These are phyloP conservation scores for Xiphophorus couchianus DNA, from an alignment of 2,113 vertebrate species.

Conservation along the genomic window DNA sequence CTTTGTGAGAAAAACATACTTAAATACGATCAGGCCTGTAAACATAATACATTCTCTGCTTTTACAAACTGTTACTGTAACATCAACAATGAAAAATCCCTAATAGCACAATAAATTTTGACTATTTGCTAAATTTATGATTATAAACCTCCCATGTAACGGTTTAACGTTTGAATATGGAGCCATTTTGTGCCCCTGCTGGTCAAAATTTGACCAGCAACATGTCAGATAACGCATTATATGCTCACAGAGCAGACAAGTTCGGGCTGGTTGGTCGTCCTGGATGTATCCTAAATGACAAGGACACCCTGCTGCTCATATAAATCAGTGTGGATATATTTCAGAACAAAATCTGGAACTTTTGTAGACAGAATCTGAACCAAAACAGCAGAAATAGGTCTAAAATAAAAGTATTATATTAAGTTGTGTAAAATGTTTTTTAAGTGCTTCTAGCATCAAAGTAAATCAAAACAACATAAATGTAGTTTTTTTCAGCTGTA, in stretches of 20 bases:
- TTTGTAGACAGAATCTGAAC: background rate
- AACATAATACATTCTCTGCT: background rate
- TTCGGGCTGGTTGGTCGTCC: conserved; percentile 10
- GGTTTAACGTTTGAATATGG: background rate
- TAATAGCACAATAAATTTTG: background rate
- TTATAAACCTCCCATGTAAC: background rate
- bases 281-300: too few species aligned
- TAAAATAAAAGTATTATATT: background rate
- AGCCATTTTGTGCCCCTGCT: conserved; percentile 1
- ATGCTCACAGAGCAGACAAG: conserved; percentile 4
- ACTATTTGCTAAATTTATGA: background rate
- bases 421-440: background rate
- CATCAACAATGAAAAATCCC: background rate
- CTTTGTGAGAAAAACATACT: background rate
- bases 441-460: background rate
- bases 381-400: background rate
- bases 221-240: conserved; percentile 48
- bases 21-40: background rate
- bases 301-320: too few species aligned
- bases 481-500: too few species aligned
- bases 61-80: background rate
- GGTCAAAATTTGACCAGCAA: conserved; percentile 37
- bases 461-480: background rate
- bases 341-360: background rate
- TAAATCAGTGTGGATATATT: too few species aligned